A percentile compares a stretch with the other conserved stretches of the same genome.
Conservation (phyloP, 2,113 vertebrate genomes). For the Cathartes aura region DNA sequence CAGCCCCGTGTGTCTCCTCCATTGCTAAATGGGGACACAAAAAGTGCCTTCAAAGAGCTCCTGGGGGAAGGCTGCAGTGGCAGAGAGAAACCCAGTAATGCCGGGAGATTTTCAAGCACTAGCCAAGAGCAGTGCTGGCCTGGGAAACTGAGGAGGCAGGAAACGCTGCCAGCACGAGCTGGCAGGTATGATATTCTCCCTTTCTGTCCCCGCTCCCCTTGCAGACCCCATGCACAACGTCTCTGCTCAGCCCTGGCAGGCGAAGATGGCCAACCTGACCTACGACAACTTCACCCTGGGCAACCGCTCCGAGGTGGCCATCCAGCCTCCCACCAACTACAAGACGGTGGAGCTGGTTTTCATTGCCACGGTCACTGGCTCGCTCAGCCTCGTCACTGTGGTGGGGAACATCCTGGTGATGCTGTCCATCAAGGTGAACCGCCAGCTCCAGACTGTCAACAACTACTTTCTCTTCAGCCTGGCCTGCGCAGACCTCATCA, state of each 20-base stretch:
- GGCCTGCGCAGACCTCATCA: conserved; percentile 95
- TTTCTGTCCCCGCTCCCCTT: background rate
- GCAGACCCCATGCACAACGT: conserved; percentile 80
- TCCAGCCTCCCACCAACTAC: conserved; percentile 77
- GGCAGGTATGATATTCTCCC: background rate
- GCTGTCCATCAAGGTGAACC: conserved; percentile 98
- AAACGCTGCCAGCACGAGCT: background rate
- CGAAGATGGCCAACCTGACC: conserved; percentile 81
- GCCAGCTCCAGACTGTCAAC: conserved; percentile 97
- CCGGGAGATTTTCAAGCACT: background rate
- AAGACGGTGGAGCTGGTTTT: conserved; percentile 96
- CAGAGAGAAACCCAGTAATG: background rate
- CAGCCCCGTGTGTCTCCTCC: background rate
- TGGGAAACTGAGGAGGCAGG: background rate
- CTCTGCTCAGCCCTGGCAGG: conserved; percentile 68
- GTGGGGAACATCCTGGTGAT: conserved; percentile 98
- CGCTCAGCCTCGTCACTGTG: conserved; percentile 94
- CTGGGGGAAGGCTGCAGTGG: background rate
- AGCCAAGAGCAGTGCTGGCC: background rate
- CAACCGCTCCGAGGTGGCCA: conserved; percentile 57
- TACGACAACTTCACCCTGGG: conserved; percentile 76
- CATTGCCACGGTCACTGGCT: conserved; percentile 93
- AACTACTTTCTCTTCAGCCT: conserved; percentile 98
- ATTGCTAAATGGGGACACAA: background rate
- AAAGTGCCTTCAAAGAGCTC: background rate